Conservation (phyloP, 2,113 vertebrate species). For the Nothocercus nigrocapillus region DNA sequence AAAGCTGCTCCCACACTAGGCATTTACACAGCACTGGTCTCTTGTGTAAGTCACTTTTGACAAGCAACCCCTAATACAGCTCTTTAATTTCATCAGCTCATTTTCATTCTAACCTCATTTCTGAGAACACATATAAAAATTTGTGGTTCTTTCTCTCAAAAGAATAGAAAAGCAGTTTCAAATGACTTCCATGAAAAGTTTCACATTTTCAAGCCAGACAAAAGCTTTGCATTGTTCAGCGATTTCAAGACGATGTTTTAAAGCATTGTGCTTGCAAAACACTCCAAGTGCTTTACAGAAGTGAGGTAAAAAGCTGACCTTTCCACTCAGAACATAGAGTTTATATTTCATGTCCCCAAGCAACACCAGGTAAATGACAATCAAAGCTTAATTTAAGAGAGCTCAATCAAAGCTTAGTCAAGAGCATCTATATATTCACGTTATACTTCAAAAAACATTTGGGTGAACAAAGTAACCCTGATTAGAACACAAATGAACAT, state of each 20-base stretch:
- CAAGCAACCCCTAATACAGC: not conserved
- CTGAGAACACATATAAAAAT: not conserved
- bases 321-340: not conserved
- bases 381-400: not conserved
- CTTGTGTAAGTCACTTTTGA: not conserved
- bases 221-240: not conserved
- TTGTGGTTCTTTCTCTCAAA: not conserved
- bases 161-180: not conserved
- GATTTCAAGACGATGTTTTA: fast-evolving
- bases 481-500: not conserved
- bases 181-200: not conserved
- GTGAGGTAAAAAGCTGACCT: not conserved
- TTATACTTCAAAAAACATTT: not conserved
- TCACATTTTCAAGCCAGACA: not conserved
- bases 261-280: not conserved
- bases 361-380: not conserved
- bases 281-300: not conserved
- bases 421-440: not conserved
- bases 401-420: not conserved
- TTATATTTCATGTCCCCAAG: not conserved
- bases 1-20: not conserved
- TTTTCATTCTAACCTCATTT: not conserved
- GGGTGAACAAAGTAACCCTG: fast-evolving
- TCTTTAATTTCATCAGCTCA: not conserved
- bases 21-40: not conserved